Evolutionary conservation across 2,888 invertebrate species (phyloP).

Genomic region (Pogonocherus hispidulus): DNA sequence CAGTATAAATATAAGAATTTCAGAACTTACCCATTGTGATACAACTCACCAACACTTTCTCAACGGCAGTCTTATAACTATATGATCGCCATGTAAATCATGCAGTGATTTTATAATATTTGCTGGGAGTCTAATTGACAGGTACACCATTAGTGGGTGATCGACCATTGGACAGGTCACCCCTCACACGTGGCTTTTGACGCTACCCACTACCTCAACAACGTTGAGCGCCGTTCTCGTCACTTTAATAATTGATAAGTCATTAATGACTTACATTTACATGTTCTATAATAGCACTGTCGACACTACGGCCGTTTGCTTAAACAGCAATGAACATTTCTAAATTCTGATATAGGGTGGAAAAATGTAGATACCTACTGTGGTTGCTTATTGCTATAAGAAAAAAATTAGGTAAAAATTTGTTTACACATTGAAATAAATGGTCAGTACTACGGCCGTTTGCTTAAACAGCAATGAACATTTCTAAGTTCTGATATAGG

Average conservation of each 20-base stretch:
- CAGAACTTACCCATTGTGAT: conserved; percentile 43
- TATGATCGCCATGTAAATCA: conserved; percentile 4
- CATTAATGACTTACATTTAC: conserved; percentile 42
- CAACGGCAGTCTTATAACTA: conserved; percentile 1
- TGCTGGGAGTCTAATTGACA: conserved; percentile 56
- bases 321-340: too few species aligned
- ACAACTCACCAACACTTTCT: neutral
- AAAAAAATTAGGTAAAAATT: too few species aligned
- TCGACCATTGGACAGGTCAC: conserved; percentile 44
- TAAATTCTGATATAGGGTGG: too few species aligned
- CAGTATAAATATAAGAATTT: neutral
- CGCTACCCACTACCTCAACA: conserved; percentile 51
- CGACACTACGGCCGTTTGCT: too few species aligned
- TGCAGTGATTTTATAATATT: conserved; percentile 52
- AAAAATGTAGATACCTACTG: too few species aligned
- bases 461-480: too few species aligned
- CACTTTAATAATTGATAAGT: conserved; percentile 60
- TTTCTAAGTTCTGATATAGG: too few species aligned
- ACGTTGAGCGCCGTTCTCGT: conserved; percentile 49
- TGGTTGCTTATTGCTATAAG: too few species aligned
- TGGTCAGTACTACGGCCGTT: too few species aligned
- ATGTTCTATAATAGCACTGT: conserved; percentile 19
- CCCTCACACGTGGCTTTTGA: conserved; percentile 56
- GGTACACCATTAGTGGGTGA: conserved; percentile 52
- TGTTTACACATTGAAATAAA: too few species aligned